Evolutionary conservation across 2,113 vertebrate genomes (phyloP).

Genomic region (Lathamus discolor): DNA sequence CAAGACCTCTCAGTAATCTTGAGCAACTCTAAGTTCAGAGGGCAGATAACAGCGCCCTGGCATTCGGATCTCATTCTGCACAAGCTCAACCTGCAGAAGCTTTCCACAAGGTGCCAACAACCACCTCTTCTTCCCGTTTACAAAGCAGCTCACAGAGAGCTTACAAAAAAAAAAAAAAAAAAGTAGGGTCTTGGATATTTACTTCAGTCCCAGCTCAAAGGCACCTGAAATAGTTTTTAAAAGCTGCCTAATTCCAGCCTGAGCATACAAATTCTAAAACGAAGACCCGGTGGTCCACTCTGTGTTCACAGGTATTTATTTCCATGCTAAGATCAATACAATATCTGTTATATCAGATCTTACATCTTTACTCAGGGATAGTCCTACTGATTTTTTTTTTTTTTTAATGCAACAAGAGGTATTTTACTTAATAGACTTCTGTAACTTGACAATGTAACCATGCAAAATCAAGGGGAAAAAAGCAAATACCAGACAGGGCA

Average conservation of each 20-base stretch:
- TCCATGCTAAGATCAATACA: background rate
- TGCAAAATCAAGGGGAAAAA: background rate
- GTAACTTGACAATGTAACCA: fast-evolving
- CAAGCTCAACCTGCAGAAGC: background rate
- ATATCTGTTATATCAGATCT: background rate
- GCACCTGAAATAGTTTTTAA: background rate
- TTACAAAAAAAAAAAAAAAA: background rate
- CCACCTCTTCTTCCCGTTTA: background rate
- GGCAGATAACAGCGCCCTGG: background rate
- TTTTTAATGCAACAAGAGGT: background rate
- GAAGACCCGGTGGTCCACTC: background rate
- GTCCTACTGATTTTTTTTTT: background rate
- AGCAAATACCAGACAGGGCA: background rate
- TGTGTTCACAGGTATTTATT: background rate
- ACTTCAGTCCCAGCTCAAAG: background rate
- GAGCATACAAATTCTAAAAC: background rate
- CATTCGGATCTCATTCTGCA: background rate
- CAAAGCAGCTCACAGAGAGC: background rate
- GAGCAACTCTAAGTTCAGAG: background rate
- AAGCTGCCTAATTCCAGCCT: background rate
- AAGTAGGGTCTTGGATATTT: background rate
- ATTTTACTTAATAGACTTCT: background rate
- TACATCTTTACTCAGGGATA: background rate
- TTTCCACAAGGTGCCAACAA: background rate
- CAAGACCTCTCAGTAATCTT: background rate